A percentile compares a stretch with the other conserved stretches of the same genome.
phyloP scores from a whole-genome alignment of 2,888 invertebrate species.

The Vesta saturnalis region DNA sequence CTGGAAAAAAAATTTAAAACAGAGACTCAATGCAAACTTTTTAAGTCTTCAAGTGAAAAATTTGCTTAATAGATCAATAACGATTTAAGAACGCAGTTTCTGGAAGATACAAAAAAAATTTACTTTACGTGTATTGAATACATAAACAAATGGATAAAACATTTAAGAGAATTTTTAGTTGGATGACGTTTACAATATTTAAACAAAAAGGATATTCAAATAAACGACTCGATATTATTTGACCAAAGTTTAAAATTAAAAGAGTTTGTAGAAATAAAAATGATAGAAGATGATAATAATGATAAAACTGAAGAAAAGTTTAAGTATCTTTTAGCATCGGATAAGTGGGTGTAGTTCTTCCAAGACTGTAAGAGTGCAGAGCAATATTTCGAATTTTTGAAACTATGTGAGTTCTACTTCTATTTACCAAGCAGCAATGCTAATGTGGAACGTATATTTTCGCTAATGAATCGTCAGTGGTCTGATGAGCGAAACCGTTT shows the following conservation, averaged over 20 bases:
- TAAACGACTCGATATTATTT: too few species aligned
- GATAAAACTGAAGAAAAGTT: too few species aligned
- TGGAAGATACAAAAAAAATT: not conserved
- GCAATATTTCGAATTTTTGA: not conserved
- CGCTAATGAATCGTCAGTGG: too few species aligned
- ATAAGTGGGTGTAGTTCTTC: too few species aligned
- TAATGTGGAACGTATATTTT: not conserved
- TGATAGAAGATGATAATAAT: too few species aligned
- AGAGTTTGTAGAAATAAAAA: too few species aligned
- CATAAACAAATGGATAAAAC: not conserved
- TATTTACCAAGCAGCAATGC: not conserved
- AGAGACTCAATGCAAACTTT: not conserved
- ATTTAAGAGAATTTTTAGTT: too few species aligned
- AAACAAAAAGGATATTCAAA: too few species aligned
- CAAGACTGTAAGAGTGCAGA: too few species aligned
- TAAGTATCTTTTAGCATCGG: too few species aligned
- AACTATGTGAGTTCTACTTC: not conserved
- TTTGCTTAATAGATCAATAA: not conserved
- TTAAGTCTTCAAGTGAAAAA: not conserved
- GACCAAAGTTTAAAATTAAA: too few species aligned
- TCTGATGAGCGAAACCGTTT: not conserved
- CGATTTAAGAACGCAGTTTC: not conserved
- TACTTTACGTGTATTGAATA: not conserved
- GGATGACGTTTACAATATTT: too few species aligned
- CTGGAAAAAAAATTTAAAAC: not conserved